A percentile compares a stretch with the other conserved stretches of the same genome.
Conservation (phyloP, 2,797 vertebrate genomes). For the Acrossocheilus wenchowensis region DNA sequence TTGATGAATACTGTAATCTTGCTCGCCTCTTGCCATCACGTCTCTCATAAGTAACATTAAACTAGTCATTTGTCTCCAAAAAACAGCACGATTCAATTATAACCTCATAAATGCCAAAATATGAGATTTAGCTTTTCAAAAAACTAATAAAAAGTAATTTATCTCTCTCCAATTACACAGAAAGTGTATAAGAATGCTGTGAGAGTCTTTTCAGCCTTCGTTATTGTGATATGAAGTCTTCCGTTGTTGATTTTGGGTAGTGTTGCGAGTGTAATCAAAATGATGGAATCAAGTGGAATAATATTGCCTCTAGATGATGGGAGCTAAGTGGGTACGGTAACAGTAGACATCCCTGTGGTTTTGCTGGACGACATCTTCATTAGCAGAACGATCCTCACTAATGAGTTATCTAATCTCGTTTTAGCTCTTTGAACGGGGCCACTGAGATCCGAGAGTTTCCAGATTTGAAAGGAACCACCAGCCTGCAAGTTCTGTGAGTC, state of each 20-base stretch:
- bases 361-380: conserved; percentile 38
- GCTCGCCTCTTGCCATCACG: conserved; percentile 23
- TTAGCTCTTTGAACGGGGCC: conserved; percentile 91
- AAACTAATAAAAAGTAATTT: conserved; percentile 19
- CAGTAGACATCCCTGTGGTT: conserved; percentile 44
- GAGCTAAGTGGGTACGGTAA: conserved; percentile 24
- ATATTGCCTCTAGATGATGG: conserved; percentile 20
- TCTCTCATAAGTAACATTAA: conserved; percentile 31
- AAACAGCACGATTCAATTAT: conserved; percentile 41
- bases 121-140: conserved; percentile 36
- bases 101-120: conserved; percentile 28
- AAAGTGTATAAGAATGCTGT: conserved; percentile 3
- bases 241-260: conserved; percentile 25
- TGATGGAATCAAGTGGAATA: neutral
- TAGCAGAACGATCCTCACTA: conserved; percentile 56
- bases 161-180: conserved; percentile 14
- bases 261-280: neutral
- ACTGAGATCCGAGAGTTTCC: conserved; percentile 90
- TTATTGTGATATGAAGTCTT: conserved; percentile 8
- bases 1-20: conserved; percentile 38
- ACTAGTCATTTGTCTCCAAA: conserved; percentile 38
- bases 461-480: conserved; percentile 93
- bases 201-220: conserved; percentile 1
- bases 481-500: conserved; percentile 93
- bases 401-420: conserved; percentile 59